These are phyloP conservation scores for Tineola bisselliella DNA, from an alignment of 2,888 invertebrate species.

Conservation along the genomic window DNA sequence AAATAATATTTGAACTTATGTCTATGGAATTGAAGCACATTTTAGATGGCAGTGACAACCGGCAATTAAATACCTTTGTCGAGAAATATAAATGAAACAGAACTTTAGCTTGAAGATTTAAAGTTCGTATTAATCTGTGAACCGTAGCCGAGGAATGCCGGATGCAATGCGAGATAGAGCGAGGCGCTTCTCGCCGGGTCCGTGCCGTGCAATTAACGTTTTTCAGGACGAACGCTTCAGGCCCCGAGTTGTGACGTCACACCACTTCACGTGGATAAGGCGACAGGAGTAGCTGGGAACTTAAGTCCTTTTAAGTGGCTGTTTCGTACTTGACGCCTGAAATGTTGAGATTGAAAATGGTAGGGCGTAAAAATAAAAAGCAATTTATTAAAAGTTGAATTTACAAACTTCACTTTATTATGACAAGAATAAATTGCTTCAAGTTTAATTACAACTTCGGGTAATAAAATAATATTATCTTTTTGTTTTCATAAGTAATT, in stretches of 20 bases:
- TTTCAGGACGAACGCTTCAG: conserved; percentile 38
- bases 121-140: neutral
- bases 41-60: conserved; percentile 22
- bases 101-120: neutral
- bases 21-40: conserved; percentile 20
- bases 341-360: conserved; percentile 1
- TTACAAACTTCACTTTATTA: neutral
- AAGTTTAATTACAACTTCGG: neutral
- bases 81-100: neutral
- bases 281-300: conserved; percentile 10
- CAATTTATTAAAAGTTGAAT: conserved; percentile 1
- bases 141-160: conserved; percentile 25
- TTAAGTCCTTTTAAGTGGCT: conserved; percentile 10
- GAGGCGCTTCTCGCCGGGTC: conserved; percentile 30
- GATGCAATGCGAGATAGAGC: conserved; percentile 28
- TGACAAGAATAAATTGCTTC: neutral
- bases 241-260: conserved; percentile 41
- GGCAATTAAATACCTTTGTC: conserved; percentile 19
- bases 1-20: conserved; percentile 14
- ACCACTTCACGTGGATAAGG: conserved; percentile 38
- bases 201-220: conserved; percentile 56
- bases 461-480: neutral
- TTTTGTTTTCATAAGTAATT: neutral
- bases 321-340: conserved; percentile 9
- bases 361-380: neutral